These are phyloP conservation scores for Elaphurus davidianus DNA, from an alignment of 2,113 vertebrate genomes.

Conservation along the genomic window DNA sequence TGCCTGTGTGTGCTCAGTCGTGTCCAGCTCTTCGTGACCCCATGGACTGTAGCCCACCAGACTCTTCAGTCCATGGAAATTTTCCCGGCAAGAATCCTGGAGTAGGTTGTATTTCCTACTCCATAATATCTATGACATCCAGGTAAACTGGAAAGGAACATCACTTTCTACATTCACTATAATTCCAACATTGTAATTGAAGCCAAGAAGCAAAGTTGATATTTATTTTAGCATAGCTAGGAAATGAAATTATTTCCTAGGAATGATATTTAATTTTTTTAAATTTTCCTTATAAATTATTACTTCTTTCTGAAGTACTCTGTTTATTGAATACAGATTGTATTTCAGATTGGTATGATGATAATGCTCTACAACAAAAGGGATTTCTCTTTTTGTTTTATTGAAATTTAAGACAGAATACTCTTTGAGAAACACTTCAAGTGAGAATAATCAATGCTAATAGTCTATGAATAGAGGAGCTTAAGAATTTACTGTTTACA, in stretches of 20 bases:
- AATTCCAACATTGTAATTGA: neutral
- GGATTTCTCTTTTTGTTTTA: neutral
- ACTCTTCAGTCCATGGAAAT: neutral
- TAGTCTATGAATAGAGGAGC: neutral
- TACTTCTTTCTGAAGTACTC: neutral
- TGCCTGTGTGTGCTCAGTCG: neutral
- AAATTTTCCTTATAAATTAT: neutral
- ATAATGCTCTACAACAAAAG: neutral
- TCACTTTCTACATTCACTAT: neutral
- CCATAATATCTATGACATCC: neutral
- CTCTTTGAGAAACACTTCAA: neutral
- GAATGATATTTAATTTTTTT: neutral
- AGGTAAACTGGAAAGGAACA: neutral
- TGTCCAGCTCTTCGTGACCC: neutral
- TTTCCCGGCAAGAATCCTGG: neutral
- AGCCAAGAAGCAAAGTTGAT: neutral
- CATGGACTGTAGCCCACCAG: neutral
- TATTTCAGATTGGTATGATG: neutral
- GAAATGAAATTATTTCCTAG: neutral
- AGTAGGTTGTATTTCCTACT: neutral
- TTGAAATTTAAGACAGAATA: neutral
- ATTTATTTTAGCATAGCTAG: neutral
- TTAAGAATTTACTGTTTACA: neutral
- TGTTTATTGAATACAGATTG: neutral
- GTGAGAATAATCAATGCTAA: neutral